These are phyloP conservation scores for Oncorhynchus nerka DNA, from an alignment of 2,113 vertebrate species.

Conservation along the genomic window DNA sequence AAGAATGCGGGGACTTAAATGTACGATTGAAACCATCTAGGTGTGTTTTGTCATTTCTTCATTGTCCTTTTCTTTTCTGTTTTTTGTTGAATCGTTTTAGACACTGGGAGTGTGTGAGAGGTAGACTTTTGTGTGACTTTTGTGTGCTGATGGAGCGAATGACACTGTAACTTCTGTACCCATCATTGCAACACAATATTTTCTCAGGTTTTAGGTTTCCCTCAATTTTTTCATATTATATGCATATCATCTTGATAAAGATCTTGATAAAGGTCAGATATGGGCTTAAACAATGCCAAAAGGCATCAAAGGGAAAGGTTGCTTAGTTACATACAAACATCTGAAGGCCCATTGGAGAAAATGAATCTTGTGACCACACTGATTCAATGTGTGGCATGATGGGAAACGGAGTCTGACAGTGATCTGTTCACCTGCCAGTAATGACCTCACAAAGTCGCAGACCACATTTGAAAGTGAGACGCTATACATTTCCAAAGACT, in stretches of 20 bases:
- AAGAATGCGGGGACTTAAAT: slow-evolving; percentile 35
- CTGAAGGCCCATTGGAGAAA: slow-evolving; percentile 38
- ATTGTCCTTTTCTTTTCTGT: slow-evolving; percentile 29
- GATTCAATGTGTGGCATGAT: slow-evolving; percentile 24
- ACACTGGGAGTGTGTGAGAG: slow-evolving; percentile 7
- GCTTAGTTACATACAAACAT: slow-evolving; percentile 4
- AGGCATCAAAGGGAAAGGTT: slow-evolving; percentile 20
- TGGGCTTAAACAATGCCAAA: slow-evolving; percentile 43
- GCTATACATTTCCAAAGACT: slow-evolving; percentile 38
- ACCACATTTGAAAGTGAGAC: slow-evolving; percentile 50
- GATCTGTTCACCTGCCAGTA: slow-evolving; percentile 42
- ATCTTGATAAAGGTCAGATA: slow-evolving; percentile 33
- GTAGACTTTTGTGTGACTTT: neutral
- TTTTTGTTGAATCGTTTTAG: neutral
- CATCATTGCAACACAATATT: slow-evolving; percentile 51
- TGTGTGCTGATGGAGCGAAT: slow-evolving; percentile 37
- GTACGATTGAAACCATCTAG: slow-evolving; percentile 33
- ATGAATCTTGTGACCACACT: slow-evolving; percentile 22
- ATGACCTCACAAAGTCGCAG: slow-evolving; percentile 43
- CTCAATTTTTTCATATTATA: slow-evolving; percentile 51
- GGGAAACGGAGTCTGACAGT: slow-evolving; percentile 48
- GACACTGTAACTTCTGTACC: slow-evolving; percentile 55
- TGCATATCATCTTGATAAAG: slow-evolving; percentile 59
- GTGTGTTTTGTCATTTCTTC: slow-evolving; percentile 37
- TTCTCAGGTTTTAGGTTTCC: slow-evolving; percentile 68